Conservation (phyloP, 92 coral and sea anemone genomes). For the Zoanthus sansibaricus region DNA sequence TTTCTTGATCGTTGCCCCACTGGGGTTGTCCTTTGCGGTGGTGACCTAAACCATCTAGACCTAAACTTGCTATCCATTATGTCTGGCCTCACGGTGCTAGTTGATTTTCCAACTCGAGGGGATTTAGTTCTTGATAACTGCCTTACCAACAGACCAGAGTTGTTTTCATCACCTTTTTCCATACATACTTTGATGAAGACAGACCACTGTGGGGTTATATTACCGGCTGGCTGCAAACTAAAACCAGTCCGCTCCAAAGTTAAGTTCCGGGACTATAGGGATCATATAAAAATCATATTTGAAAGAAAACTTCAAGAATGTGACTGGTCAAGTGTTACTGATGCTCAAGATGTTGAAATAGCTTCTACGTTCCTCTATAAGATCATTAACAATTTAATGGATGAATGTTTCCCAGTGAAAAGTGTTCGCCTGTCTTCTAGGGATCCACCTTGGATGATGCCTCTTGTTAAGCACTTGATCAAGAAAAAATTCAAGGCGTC, state of each 20-base stretch:
- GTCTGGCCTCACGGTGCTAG: neutral
- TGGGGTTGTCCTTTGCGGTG: no score
- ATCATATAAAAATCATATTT: no score
- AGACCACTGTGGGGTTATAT: no score
- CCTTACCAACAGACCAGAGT: neutral
- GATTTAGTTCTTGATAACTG: slow-evolving; percentile 25
- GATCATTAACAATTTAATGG: slow-evolving; percentile 17
- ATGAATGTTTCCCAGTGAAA: neutral
- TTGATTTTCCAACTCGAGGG: neutral
- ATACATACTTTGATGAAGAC: slow-evolving; percentile 19
- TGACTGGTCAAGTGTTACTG: neutral
- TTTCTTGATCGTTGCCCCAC: no score
- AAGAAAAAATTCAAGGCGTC: slow-evolving; percentile 21
- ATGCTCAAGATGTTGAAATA: slow-evolving; percentile 24
- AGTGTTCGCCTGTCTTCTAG: neutral
- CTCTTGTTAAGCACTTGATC: no score
- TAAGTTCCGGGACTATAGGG: neutral
- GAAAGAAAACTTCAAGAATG: no score
- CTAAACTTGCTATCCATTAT: slow-evolving; percentile 3
- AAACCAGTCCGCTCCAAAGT: slow-evolving; percentile 38
- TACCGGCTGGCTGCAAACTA: slow-evolving; percentile 13
- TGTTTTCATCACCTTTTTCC: slow-evolving; percentile 28
- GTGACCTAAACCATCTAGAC: slow-evolving; percentile 22
- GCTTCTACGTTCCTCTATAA: slow-evolving; percentile 23
- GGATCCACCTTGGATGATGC: no score